phyloP scores from a whole-genome alignment of 2,888 invertebrate genomes.

The Aporophyla nigra region DNA sequence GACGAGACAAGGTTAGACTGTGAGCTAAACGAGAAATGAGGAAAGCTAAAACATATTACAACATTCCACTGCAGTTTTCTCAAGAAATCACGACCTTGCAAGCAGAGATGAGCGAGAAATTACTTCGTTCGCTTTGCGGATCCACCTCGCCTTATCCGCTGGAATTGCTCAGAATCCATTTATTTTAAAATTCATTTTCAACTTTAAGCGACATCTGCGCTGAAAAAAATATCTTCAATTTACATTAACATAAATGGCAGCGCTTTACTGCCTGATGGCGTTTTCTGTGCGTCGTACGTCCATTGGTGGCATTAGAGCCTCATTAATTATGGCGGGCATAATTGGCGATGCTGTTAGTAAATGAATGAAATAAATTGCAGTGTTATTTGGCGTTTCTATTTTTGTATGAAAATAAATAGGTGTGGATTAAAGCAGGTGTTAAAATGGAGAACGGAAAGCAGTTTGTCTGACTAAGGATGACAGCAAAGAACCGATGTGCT shows the following conservation, averaged over 20 bases:
- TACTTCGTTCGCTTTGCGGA: not conserved
- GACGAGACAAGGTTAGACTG: slow-evolving; percentile 15
- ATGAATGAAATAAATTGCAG: not conserved
- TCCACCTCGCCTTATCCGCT: slow-evolving; percentile 24
- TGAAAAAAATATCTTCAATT: slow-evolving; percentile 50
- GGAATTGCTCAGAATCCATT: slow-evolving; percentile 52
- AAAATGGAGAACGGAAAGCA: not conserved
- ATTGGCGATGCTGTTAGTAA: slow-evolving; percentile 1
- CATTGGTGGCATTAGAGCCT: slow-evolving; percentile 21
- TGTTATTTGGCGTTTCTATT: not conserved
- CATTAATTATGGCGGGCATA: slow-evolving; percentile 21
- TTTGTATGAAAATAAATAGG: too few relatives aligned
- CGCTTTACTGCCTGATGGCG: slow-evolving; percentile 14
- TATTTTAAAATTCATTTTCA: slow-evolving; percentile 62
- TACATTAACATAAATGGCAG: slow-evolving; percentile 43
- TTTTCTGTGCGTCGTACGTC: slow-evolving; percentile 1
- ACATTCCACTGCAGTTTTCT: not conserved
- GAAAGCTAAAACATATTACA: not conserved
- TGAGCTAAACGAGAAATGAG: slow-evolving; percentile 40
- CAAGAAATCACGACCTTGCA: not conserved
- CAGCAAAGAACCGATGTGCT: not conserved
- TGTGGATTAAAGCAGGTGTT: not conserved
- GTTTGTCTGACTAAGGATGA: not conserved
- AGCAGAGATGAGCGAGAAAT: slow-evolving; percentile 38
- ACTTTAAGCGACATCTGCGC: slow-evolving; percentile 52